phyloP scores from a whole-genome alignment of 1,140 invertebrate species.

The Tetramorium parvispinum region DNA sequence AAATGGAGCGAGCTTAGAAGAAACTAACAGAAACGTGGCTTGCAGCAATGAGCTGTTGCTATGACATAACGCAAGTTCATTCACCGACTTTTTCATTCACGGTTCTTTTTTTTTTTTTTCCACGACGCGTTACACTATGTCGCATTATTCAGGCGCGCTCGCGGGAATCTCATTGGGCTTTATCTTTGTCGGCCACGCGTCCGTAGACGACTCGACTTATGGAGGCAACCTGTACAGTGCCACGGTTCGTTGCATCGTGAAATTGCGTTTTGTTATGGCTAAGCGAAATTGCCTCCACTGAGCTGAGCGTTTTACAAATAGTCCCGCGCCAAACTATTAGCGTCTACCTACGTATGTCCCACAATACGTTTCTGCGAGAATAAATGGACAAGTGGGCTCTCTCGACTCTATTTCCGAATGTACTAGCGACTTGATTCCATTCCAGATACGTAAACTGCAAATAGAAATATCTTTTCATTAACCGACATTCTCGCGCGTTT shows the following conservation, averaged over 20 bases:
- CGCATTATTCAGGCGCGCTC: constrained; percentile 39
- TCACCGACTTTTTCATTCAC: constrained; percentile 46
- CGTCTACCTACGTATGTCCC: not conserved
- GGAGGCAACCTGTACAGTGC: constrained; percentile 39
- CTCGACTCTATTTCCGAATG: constrained; percentile 11
- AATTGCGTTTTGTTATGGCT: constrained; percentile 63
- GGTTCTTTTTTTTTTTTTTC: not conserved
- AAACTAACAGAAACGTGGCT: not conserved
- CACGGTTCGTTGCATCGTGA: constrained; percentile 70
- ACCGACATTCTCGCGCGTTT: not conserved
- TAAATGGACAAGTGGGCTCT: constrained; percentile 7
- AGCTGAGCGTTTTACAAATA: constrained; percentile 30
- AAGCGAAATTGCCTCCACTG: constrained; percentile 14
- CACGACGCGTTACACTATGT: not conserved
- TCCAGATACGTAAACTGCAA: constrained; percentile 4
- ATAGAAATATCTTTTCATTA: not conserved
- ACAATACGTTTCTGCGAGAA: not conserved
- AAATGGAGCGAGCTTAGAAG: not conserved
- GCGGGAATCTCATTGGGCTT: constrained; percentile 47
- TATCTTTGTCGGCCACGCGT: constrained; percentile 58
- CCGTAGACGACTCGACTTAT: constrained; percentile 39
- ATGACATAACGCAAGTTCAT: constrained; percentile 21
- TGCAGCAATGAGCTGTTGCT: not conserved
- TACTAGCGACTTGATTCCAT: not conserved
- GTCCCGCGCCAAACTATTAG: constrained; percentile 31